These are phyloP conservation scores for Lucinisca nassula DNA, from an alignment of 2,888 invertebrate genomes.

Conservation along the genomic window DNA sequence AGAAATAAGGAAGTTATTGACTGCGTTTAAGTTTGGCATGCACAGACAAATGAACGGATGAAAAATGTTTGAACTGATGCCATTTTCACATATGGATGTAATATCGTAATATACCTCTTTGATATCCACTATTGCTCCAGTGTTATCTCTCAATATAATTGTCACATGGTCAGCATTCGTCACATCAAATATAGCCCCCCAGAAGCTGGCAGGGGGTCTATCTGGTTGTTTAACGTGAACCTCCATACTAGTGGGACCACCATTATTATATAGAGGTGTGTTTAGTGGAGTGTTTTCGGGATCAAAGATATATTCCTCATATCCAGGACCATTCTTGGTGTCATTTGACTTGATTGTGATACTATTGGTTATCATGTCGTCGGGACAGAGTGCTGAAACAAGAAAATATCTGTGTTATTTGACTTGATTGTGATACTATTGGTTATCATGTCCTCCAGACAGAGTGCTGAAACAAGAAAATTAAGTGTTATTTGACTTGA, in stretches of 20 bases:
- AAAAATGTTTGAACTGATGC: too few relatives aligned
- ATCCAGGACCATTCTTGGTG: not conserved
- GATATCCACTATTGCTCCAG: too few relatives aligned
- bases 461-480: too few relatives aligned
- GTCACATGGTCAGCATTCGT: not conserved
- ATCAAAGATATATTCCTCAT: not conserved
- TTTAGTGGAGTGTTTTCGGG: not conserved
- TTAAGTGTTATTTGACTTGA: too few relatives aligned
- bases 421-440: too few relatives aligned
- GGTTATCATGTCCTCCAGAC: too few relatives aligned
- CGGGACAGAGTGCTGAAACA: not conserved
- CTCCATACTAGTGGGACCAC: not conserved
- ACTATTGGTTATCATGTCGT: not conserved
- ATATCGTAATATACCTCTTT: too few relatives aligned
- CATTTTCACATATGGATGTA: too few relatives aligned
- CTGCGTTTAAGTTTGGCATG: too few relatives aligned
- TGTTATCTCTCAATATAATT: not conserved
- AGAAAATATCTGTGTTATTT: too few relatives aligned
- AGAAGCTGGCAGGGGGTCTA: not conserved
- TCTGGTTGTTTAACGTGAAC: not conserved
- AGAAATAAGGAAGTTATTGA: too few relatives aligned
- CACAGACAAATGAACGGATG: too few relatives aligned
- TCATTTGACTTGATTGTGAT: not conserved
- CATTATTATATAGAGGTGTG: not conserved
- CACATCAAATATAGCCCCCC: not conserved